phyloP scores from a whole-genome alignment of 2,797 vertebrate species.

The Eospalax fontanierii region DNA sequence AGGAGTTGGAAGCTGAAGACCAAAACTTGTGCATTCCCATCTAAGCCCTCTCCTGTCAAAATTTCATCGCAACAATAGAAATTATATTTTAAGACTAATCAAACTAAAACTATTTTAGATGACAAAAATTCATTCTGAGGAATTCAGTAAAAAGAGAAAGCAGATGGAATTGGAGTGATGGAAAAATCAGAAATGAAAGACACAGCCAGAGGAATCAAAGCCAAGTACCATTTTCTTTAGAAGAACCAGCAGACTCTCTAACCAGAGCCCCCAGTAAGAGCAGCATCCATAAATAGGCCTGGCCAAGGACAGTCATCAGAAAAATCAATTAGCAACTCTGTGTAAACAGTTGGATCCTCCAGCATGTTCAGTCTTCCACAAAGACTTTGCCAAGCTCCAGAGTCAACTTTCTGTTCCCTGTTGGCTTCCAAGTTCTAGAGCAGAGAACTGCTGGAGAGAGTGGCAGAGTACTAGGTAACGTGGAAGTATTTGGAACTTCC shows the following conservation, averaged over 20 bases:
- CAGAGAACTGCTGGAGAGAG: neutral
- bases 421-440: neutral
- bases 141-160: conserved; percentile 46
- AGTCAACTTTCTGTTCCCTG: neutral
- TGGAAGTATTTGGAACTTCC: neutral
- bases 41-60: neutral
- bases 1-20: conserved; percentile 2
- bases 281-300: neutral
- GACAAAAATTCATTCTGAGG: conserved; percentile 29
- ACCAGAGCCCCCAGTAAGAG: neutral
- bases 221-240: neutral
- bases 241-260: neutral
- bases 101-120: neutral
- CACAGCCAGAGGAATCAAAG: neutral
- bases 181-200: conserved; percentile 34
- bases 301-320: neutral
- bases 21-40: neutral
- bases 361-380: neutral
- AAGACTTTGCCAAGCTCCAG: neutral
- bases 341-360: neutral
- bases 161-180: neutral
- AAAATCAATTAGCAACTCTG: neutral
- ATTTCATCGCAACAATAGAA: neutral
- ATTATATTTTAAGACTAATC: conserved; percentile 13
- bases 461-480: neutral